Percentiles rank a stretch among this genome's conserved stretches.
Conservation (phyloP, 2,888 invertebrate species). For the Microplitis deprimator region DNA sequence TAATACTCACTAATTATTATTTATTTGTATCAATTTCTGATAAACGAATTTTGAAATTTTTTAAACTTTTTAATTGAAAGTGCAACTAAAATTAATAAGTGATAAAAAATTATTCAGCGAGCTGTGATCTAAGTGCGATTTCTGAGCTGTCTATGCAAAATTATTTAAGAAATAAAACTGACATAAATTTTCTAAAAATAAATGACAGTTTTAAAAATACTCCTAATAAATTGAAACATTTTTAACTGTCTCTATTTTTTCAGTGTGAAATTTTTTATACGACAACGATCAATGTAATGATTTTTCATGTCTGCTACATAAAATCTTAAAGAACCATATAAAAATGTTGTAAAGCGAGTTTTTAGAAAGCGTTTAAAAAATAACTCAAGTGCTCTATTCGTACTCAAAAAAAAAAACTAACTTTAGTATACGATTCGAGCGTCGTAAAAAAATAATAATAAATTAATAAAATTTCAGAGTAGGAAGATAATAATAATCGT, state of each 20-base stretch:
- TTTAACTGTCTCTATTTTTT: not conserved
- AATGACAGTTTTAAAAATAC: constrained; percentile 6
- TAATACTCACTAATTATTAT: too few species aligned
- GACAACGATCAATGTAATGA: not conserved
- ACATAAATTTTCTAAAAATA: constrained; percentile 57
- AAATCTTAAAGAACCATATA: not conserved
- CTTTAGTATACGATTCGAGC: constrained; percentile 36
- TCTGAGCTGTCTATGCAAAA: constrained; percentile 64
- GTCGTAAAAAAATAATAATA: not conserved
- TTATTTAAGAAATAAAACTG: constrained; percentile 64
- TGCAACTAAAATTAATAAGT: too few species aligned
- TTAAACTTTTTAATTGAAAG: too few species aligned
- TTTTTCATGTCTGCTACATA: not conserved
- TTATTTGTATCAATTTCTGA: too few species aligned
- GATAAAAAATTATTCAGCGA: too few species aligned
- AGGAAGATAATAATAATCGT: too few species aligned
- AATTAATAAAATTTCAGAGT: not conserved
- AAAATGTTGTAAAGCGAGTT: not conserved
- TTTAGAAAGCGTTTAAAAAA: not conserved
- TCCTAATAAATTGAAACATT: not conserved
- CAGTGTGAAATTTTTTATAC: not conserved
- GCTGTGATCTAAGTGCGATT: constrained; percentile 34
- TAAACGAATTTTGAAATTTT: too few species aligned
- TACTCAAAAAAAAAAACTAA: constrained; percentile 49
- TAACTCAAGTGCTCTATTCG: not conserved